Percentiles rank a stretch among this genome's conserved stretches.
phyloP scores from a whole-genome alignment of 2,888 invertebrate species.

The Heliconius hortense region DNA sequence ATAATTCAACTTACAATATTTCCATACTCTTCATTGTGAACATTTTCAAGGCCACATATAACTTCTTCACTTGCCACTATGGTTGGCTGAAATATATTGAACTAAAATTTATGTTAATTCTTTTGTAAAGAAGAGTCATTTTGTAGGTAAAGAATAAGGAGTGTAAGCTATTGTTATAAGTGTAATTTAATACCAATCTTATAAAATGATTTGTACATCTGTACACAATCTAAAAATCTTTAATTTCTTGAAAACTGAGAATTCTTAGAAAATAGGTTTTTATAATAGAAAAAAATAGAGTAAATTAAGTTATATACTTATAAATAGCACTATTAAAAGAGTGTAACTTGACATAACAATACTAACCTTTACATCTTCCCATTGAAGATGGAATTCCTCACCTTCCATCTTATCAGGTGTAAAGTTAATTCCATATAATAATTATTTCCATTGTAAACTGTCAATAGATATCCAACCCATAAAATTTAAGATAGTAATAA shows the following conservation, averaged over 20 bases:
- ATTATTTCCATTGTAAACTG: constrained; percentile 36
- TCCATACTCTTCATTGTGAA: constrained; percentile 57
- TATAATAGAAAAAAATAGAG: too few relatives aligned
- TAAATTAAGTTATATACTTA: too few relatives aligned
- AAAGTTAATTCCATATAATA: constrained; percentile 50
- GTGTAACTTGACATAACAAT: background rate
- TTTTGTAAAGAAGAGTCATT: background rate
- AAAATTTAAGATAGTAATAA: background rate
- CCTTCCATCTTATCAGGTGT: constrained; percentile 58
- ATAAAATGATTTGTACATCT: background rate
- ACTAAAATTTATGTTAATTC: constrained; percentile 38
- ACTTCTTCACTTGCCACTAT: constrained; percentile 59
- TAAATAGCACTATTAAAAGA: background rate
- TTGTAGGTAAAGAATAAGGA: background rate
- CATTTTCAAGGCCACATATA: constrained; percentile 63
- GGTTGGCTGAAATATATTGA: constrained; percentile 55
- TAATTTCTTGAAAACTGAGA: background rate
- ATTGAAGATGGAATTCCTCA: constrained; percentile 72
- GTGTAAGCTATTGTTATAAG: background rate
- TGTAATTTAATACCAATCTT: background rate
- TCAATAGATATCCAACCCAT: constrained; percentile 9
- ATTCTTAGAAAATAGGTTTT: background rate
- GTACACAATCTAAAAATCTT: background rate
- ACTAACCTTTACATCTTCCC: constrained; percentile 70
- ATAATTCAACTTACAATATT: constrained; percentile 57